Conservation (phyloP, 92 coral and sea anemone genomes). For the Ricordea florida region DNA sequence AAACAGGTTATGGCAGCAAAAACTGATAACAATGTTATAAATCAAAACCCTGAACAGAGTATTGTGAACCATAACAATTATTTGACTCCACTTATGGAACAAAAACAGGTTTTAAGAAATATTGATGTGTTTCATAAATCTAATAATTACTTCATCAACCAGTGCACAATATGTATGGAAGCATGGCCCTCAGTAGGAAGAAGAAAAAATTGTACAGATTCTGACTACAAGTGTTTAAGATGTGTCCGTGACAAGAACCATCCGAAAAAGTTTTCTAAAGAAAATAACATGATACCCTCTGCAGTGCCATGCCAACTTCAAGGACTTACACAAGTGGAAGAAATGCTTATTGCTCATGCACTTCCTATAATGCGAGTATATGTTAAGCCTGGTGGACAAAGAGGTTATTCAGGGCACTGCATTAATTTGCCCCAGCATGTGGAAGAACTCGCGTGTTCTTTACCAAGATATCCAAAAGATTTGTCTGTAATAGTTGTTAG, state of each 20-base stretch:
- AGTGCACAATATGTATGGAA: slow-evolving; percentile 57
- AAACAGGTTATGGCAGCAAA: neutral
- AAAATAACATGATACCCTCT: slow-evolving; percentile 47
- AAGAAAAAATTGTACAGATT: too few species aligned
- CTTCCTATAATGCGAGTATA: slow-evolving; percentile 64
- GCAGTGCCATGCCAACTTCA: slow-evolving; percentile 28
- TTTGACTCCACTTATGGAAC: neutral
- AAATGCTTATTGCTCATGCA: slow-evolving; percentile 58
- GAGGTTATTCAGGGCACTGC: slow-evolving; percentile 74
- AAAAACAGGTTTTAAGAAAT: too few species aligned
- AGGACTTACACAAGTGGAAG: slow-evolving; percentile 29
- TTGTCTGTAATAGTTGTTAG: slow-evolving; percentile 35
- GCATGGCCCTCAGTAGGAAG: slow-evolving; percentile 36
- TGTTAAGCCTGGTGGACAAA: slow-evolving; percentile 67
- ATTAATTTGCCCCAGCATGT: slow-evolving; percentile 68
- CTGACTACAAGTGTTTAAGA: slow-evolving; percentile 37
- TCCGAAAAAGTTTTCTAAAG: slow-evolving; percentile 35
- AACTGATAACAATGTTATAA: neutral
- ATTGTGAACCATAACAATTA: slow-evolving; percentile 15
- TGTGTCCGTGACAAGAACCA: slow-evolving; percentile 23
- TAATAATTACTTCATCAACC: slow-evolving; percentile 31
- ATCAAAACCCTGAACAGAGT: neutral
- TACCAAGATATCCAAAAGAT: slow-evolving; percentile 49
- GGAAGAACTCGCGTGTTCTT: slow-evolving; percentile 50
- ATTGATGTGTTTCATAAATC: slow-evolving; percentile 36